These are phyloP conservation scores for Actinia equina DNA, from an alignment of 64 coral and sea anemone genomes.

Conservation along the genomic window DNA sequence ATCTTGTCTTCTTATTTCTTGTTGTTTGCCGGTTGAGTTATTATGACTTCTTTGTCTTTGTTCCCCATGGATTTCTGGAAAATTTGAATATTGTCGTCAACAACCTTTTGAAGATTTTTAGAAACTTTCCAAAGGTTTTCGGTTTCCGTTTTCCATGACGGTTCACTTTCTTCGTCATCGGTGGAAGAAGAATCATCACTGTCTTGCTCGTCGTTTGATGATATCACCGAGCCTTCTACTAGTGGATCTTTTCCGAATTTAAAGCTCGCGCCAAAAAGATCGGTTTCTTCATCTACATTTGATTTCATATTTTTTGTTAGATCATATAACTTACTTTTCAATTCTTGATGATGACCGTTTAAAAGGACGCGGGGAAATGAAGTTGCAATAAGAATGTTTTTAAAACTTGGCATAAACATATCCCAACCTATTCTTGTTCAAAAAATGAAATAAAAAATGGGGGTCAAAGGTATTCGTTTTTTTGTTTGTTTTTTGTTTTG, in stretches of 20 bases:
- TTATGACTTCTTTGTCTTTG: neutral
- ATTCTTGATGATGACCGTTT: too few species aligned
- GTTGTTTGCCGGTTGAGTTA: neutral
- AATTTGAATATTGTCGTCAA: neutral
- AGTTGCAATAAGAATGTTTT: too few species aligned
- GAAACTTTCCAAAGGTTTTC: neutral
- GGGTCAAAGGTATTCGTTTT: too few species aligned
- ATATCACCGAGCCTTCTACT: neutral
- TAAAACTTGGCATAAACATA: too few species aligned
- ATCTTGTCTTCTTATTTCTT: neutral
- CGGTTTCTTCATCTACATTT: neutral
- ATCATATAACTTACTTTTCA: neutral
- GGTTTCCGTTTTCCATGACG: neutral
- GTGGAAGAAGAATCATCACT: neutral
- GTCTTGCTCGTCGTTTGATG: neutral
- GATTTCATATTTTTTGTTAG: neutral
- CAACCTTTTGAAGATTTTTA: neutral
- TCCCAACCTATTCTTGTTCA: too few species aligned
- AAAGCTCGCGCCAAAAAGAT: neutral
- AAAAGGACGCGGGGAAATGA: too few species aligned
- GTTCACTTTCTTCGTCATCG: neutral
- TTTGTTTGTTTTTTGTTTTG: too few species aligned
- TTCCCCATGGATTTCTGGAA: neutral
- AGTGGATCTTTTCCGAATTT: neutral
- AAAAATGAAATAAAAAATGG: too few species aligned